Base-by-base conservation (phyloP, 1,140 invertebrate species). In the Spodoptera frugiperda region DNA sequence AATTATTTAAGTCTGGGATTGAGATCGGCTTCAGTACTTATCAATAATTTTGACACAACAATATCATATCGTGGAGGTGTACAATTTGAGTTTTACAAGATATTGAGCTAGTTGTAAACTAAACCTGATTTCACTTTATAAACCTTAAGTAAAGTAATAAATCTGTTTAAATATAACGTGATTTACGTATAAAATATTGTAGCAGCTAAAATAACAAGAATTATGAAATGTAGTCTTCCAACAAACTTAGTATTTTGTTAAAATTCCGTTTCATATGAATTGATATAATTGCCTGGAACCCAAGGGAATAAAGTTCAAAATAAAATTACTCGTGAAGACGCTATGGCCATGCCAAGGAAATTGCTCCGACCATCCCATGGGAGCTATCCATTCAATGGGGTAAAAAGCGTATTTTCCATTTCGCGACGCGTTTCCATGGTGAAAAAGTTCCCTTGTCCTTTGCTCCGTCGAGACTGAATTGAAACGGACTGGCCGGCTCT, bases 1-100 rank as follows among this genome's bases (percentile, higher is more conserved):
- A 81, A 81, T 75, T 77, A 80, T 77, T 77, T 74, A 78, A 53
- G 57, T 75, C 48, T 72, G 74, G 48, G 67, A 72, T 72, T 63
- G 48, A 25, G 46, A 63, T 74, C 48, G 55, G 57, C 61, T 33
- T 11, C 3, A 55, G 17, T 19, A 15, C 11, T 4, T 46, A 21
- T 2, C 3, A n/a, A 21, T 51, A n/a, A 51, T 51, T 19, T 54
- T 54, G 19, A 54, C 5, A 54, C 17, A 12, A 21, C 53, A 11
- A 21, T 21, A 9, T 39, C 1, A 39, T 39, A 6, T 9, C 8
- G 33, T 4, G 1, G 33, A 9, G 6, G 33, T 39, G 33, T 39
- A 2, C 2, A 30, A 30, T 5, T 30, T n/a, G n/a, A n/a, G 25
- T 25, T 25, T n/a, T n/a, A n/a, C n/a, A 25, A 25, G 2, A 25